phyloP scores from a whole-genome alignment of 1,140 invertebrate species.

The Mycetomoellerius zeteki region DNA sequence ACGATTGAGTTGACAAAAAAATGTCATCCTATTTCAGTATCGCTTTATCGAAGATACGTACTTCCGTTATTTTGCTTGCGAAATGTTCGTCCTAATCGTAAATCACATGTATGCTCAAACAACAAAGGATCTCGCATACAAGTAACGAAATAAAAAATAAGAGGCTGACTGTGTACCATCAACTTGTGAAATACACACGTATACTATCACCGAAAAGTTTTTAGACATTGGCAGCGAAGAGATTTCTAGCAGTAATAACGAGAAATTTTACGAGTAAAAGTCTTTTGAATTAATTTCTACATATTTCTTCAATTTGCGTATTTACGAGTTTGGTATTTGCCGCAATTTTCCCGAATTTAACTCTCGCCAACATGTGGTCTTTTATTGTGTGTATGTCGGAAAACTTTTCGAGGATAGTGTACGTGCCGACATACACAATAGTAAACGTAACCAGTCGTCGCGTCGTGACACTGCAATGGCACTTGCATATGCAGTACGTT shows the following conservation, averaged over 20 bases:
- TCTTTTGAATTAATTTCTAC: not conserved
- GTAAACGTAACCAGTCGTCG: constrained; percentile 1
- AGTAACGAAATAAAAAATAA: constrained; percentile 8
- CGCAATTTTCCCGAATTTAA: not conserved
- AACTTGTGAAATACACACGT: not conserved
- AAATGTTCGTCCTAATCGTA: constrained; percentile 6
- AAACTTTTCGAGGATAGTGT: constrained; percentile 34
- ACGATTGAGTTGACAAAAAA: not conserved
- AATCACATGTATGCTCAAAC: not conserved
- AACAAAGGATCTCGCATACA: not conserved
- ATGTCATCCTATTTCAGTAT: not conserved
- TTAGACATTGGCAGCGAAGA: not conserved
- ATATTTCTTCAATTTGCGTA: not conserved
- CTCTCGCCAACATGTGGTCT: not conserved
- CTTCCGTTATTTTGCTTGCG: constrained; percentile 8
- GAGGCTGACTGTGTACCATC: not conserved
- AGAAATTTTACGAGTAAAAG: constrained; percentile 10
- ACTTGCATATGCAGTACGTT: constrained; percentile 66
- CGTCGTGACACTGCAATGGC: constrained; percentile 56
- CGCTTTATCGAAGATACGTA: not conserved
- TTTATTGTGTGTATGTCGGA: not conserved
- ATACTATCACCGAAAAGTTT: not conserved
- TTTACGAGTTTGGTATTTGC: not conserved
- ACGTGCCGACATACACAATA: constrained; percentile 37
- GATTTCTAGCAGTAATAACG: not conserved